These are phyloP conservation scores for Halichoeres trimaculatus DNA, from an alignment of 2,113 vertebrate species.

Conservation along the genomic window DNA sequence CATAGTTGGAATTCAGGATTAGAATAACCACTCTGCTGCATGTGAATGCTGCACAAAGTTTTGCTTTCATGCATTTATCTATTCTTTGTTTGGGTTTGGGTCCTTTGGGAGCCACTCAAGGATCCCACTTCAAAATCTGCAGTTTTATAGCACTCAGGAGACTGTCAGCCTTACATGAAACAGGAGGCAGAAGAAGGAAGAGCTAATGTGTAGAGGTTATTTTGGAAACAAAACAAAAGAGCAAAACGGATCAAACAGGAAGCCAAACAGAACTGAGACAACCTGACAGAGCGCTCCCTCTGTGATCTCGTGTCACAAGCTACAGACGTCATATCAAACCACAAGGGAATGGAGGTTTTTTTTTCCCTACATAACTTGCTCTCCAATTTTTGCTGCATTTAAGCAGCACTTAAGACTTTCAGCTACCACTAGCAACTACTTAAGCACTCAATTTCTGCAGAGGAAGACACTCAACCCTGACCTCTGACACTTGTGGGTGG, in stretches of 20 bases:
- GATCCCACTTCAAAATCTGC: constrained; percentile 14
- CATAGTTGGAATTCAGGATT: constrained; percentile 27
- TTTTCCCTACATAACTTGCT: not conserved
- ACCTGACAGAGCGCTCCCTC: constrained; percentile 3
- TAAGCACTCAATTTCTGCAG: not conserved
- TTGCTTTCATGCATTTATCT: constrained; percentile 35
- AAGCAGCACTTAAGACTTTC: not conserved
- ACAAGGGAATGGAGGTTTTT: not conserved
- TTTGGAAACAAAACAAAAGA: constrained; percentile 12
- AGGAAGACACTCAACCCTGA: constrained; percentile 11
- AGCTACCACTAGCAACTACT: not conserved
- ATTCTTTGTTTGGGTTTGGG: constrained; percentile 23
- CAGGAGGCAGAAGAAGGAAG: not conserved
- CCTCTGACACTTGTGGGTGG: constrained; percentile 34
- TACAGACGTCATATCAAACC: constrained; percentile 1
- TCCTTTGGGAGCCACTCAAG: constrained; percentile 40
- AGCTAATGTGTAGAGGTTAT: constrained; percentile 1
- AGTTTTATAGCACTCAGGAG: constrained; percentile 25
- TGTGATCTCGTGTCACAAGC: constrained; percentile 6
- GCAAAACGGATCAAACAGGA: constrained; percentile 7
- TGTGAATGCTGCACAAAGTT: constrained; percentile 29
- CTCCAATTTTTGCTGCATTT: not conserved
- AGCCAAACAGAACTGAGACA: constrained; percentile 8
- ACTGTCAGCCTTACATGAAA: constrained; percentile 18
- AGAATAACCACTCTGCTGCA: constrained; percentile 36